Conservation (phyloP, 2,888 invertebrate species). For the Rhingia campestris region DNA sequence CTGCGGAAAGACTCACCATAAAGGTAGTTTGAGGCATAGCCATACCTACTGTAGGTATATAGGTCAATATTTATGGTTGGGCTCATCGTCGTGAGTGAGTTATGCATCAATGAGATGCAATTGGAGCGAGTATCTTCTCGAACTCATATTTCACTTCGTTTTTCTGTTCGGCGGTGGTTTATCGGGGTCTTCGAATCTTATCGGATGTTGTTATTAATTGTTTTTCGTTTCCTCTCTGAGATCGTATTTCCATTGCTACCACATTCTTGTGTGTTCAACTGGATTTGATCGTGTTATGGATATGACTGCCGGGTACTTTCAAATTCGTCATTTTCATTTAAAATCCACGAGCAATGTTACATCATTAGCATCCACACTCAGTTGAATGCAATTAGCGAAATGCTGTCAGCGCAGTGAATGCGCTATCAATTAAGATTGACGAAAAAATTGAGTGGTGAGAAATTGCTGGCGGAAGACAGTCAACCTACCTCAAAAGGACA, state of each 20-base stretch:
- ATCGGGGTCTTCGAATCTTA: conserved; percentile 29
- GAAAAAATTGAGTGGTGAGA: too few relatives aligned
- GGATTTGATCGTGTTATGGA: not conserved
- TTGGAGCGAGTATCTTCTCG: conserved; percentile 35
- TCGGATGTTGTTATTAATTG: conserved; percentile 9
- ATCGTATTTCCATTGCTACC: conserved; percentile 2
- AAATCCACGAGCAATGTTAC: not conserved
- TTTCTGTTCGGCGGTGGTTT: not conserved
- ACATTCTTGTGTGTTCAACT: not conserved
- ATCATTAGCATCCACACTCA: not conserved
- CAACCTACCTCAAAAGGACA: too few relatives aligned
- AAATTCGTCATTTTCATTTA: not conserved
- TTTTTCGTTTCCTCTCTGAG: not conserved
- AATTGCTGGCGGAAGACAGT: too few relatives aligned
- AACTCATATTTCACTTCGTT: conserved; percentile 16
- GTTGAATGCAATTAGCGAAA: not conserved
- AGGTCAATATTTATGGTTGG: conserved; percentile 54
- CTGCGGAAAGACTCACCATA: conserved; percentile 59
- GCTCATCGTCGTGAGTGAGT: conserved; percentile 23
- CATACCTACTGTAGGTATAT: conserved; percentile 42
- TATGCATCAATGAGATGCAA: conserved; percentile 21
- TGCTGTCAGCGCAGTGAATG: too few relatives aligned
- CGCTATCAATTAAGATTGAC: too few relatives aligned
- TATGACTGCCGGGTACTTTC: not conserved
- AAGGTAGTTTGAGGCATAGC: conserved; percentile 18